A percentile compares a stretch with the other conserved stretches of the same genome.
These are phyloP conservation scores for Phaonia tiefii DNA, from an alignment of 2,888 invertebrate species.

Conservation along the genomic window DNA sequence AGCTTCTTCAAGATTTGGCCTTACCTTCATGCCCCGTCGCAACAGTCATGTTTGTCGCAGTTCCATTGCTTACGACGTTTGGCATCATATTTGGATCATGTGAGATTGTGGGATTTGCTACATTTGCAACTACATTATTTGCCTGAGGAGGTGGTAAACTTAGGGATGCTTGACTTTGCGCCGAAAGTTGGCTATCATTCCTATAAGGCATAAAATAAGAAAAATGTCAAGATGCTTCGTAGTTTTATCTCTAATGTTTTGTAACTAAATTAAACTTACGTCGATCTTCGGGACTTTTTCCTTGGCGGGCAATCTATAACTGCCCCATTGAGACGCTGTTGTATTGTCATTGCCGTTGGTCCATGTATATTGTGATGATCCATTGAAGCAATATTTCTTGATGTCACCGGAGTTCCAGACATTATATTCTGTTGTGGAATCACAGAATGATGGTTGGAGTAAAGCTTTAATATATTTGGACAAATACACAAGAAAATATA, in stretches of 20 bases:
- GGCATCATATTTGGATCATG: conserved; percentile 51
- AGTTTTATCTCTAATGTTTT: neutral
- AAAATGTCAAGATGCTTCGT: conserved; percentile 15
- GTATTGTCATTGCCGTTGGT: conserved; percentile 58
- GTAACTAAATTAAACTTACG: conserved; percentile 82
- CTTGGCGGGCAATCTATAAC: conserved; percentile 85
- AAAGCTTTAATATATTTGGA: conserved; percentile 72
- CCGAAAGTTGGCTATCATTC: conserved; percentile 78
- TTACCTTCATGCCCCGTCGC: conserved; percentile 55
- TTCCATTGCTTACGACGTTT: conserved; percentile 55
- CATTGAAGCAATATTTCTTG: conserved; percentile 73
- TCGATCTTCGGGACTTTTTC: conserved; percentile 95
- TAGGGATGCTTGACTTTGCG: conserved; percentile 77
- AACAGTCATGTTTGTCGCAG: conserved; percentile 39
- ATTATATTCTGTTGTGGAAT: conserved; percentile 70
- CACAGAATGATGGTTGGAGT: conserved; percentile 76
- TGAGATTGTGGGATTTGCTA: conserved; percentile 16
- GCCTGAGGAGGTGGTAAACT: conserved; percentile 74
- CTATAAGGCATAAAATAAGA: conserved; percentile 67
- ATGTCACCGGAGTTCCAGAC: conserved; percentile 72
- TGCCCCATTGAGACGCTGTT: conserved; percentile 77
- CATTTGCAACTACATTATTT: conserved; percentile 29
- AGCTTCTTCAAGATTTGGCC: no score
- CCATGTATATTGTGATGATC: conserved; percentile 60
- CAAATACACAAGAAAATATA: conserved; percentile 33